Conservation (phyloP, 2,888 invertebrate species). For the Eupithecia subumbrata region DNA sequence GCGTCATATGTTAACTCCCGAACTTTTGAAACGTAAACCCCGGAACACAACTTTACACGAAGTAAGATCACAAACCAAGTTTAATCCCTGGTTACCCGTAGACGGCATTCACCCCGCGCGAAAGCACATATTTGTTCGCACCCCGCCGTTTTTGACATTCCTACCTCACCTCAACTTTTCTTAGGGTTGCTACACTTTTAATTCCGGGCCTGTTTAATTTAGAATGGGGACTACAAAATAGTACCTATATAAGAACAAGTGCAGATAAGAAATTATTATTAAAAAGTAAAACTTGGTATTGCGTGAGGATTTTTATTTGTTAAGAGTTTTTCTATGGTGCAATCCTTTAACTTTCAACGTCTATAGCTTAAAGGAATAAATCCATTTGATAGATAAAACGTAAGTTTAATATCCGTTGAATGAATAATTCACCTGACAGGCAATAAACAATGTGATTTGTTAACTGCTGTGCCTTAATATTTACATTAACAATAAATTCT, state of each 20-base stretch:
- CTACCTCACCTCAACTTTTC: constrained; percentile 75
- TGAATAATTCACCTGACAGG: neutral
- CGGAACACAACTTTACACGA: constrained; percentile 22
- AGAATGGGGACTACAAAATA: neutral
- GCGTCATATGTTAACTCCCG: neutral
- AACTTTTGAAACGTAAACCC: neutral
- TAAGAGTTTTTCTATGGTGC: too few species aligned
- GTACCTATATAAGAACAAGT: too few species aligned
- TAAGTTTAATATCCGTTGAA: too few species aligned
- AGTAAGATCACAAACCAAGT: constrained; percentile 35
- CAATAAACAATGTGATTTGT: neutral
- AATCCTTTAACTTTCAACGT: too few species aligned
- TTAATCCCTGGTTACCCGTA: constrained; percentile 44
- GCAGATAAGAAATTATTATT: too few species aligned
- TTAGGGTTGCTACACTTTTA: constrained; percentile 68
- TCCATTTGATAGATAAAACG: too few species aligned
- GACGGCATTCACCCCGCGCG: constrained; percentile 50
- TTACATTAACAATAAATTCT: neutral
- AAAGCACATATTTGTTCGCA: constrained; percentile 82
- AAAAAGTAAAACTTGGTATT: too few species aligned
- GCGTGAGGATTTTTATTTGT: neutral
- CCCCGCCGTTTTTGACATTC: constrained; percentile 79
- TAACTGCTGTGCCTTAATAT: neutral
- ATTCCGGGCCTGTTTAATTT: neutral
- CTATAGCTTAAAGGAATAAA: too few species aligned